Evolutionary conservation across 2,113 vertebrate genomes (phyloP), one percentile per base, ranked within the genome.

Genomic region (Thunnus maccoyii): DNA sequence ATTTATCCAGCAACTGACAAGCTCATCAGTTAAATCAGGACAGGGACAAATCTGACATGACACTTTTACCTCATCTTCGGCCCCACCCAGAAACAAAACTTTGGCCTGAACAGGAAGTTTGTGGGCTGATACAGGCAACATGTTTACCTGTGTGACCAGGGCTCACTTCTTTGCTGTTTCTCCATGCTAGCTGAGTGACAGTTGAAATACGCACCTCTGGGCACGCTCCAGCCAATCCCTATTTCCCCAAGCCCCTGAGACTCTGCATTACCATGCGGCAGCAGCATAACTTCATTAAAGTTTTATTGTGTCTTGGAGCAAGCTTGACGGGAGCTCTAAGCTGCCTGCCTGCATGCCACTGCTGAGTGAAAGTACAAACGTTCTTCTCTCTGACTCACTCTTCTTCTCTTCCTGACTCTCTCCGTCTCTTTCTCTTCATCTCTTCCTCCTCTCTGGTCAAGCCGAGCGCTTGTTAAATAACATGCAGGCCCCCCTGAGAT

Each of bases 251-350:
- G 32, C 48, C 64, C 46, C 48, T 13, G 85, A 85, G 79, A 88
- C 78, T 0, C 20, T 68, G 69, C 83, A 68, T 88, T 61, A 86
- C 57, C 47, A 61, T 76, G 87, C 55, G 1, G 82, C 80, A 51
- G 76, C 73, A 56, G 84, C 72, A 51, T 63, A 83, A 72, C 86
- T 74, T 77, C 87, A 90, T 91, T 90, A 89, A 90, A 87, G 27
- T 90, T 90, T 89, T 80, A 92, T 85, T 61, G 84, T 72, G 78
- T 86, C 81, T 87, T n/a, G 56, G 72, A 88, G 85, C 52, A 70
- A 78, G 86, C 78, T 83, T 73, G 81, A 83, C 55, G 9, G 82
- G 78, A 73, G 85, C 77, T 57, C 74, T 48, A 22, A 90, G 79
- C 82, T 80, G 71, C 79, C 62, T 20, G 73, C 60, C 63, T 80